Evolutionary conservation across 2,113 vertebrate genomes (phyloP).

Genomic region (Pholis gunnellus): DNA sequence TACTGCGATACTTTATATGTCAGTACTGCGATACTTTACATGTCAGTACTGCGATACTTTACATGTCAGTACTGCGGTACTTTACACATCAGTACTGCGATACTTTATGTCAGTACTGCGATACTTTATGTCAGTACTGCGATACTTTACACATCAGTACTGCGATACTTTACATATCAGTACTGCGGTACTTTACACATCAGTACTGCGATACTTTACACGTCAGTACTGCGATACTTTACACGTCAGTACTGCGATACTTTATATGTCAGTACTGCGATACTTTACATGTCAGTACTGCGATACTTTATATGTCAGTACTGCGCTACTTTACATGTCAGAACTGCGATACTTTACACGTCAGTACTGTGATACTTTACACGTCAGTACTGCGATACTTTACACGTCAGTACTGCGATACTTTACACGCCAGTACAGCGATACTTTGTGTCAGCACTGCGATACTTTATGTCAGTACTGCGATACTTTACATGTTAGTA

Average conservation of each 20-base stretch:
- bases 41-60: too few species aligned
- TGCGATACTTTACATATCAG: conserved; percentile 52
- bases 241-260: background rate
- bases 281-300: background rate
- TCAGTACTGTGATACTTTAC: background rate
- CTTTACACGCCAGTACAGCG: too few species aligned
- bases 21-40: background rate
- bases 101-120: too few species aligned
- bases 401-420: too few species aligned
- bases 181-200: background rate
- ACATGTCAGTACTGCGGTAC: too few species aligned
- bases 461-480: too few species aligned
- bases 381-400: too few species aligned
- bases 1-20: background rate
- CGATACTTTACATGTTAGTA: too few species aligned
- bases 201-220: background rate
- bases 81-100: too few species aligned
- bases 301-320: background rate
- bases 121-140: too few species aligned
- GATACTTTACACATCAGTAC: too few species aligned
- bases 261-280: background rate
- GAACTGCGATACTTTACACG: background rate
- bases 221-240: background rate
- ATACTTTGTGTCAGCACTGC: too few species aligned
- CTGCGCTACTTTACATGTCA: background rate